phyloP scores from a whole-genome alignment of 2,888 invertebrate species.

The Lordiphosa fenestrarum region DNA sequence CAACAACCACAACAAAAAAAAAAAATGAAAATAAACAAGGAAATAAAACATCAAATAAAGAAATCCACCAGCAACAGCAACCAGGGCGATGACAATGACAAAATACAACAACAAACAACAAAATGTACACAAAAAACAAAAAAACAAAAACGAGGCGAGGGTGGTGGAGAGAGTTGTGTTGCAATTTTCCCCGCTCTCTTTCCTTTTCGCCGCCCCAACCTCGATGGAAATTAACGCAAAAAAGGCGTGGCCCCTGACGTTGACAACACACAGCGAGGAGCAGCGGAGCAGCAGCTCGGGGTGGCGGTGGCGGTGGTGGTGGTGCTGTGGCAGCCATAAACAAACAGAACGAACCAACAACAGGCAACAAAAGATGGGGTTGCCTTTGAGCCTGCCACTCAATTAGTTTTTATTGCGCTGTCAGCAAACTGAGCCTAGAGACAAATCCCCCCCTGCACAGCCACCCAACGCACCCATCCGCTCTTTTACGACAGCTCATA shows the following conservation, averaged over 20 bases:
- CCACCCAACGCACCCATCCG: background rate
- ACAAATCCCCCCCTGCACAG: background rate
- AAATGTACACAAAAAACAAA: conserved; percentile 5
- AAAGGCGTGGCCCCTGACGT: conserved; percentile 75
- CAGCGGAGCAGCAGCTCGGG: conserved; percentile 17
- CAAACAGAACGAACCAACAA: conserved; percentile 47
- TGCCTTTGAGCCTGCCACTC: conserved; percentile 48
- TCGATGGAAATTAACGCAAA: conserved; percentile 73
- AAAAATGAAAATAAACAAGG: conserved; percentile 11
- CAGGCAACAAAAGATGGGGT: conserved; percentile 17
- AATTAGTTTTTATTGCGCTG: conserved; percentile 77
- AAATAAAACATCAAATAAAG: conserved; percentile 58
- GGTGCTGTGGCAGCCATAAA: conserved; percentile 52
- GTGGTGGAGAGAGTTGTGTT: conserved; percentile 11
- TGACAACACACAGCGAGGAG: conserved; percentile 42
- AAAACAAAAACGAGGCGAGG: conserved; percentile 1
- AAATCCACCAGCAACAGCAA: conserved; percentile 36
- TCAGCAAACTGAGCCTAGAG: conserved; percentile 50
- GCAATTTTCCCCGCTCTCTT: conserved; percentile 33
- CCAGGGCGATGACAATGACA: conserved; percentile 32
- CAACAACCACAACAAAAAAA: conserved; percentile 16
- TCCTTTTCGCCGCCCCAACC: conserved; percentile 23
- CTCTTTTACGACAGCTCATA: conserved; percentile 68
- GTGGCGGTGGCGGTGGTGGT: conserved; percentile 4
- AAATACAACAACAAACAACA: conserved; percentile 26